A percentile compares a stretch with the other conserved stretches of the same genome.
Conservation (phyloP, 2,888 invertebrate genomes). For the Zelleria hepariella region DNA sequence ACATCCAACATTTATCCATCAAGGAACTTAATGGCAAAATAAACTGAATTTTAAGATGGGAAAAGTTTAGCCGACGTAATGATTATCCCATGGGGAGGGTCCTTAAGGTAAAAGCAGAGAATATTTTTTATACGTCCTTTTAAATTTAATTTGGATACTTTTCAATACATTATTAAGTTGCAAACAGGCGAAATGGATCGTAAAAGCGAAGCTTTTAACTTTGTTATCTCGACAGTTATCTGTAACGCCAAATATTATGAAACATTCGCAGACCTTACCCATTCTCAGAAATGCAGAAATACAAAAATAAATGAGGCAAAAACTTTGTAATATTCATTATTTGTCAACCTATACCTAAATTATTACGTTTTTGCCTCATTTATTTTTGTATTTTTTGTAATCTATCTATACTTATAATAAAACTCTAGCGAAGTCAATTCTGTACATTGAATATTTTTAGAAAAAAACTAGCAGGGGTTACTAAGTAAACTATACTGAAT, state of each 20-base stretch:
- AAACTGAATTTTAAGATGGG: slow-evolving; percentile 49
- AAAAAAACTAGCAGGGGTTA: too few relatives aligned
- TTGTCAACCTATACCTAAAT: too few relatives aligned
- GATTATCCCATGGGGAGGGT: slow-evolving; percentile 44
- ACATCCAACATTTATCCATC: slow-evolving; percentile 43
- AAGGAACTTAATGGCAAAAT: slow-evolving; percentile 53
- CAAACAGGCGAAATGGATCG: slow-evolving; percentile 57
- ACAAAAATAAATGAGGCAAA: background rate
- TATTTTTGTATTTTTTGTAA: background rate
- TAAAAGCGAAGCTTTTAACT: slow-evolving; percentile 24
- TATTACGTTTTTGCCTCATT: background rate
- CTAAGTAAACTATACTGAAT: too few relatives aligned
- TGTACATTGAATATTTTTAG: too few relatives aligned
- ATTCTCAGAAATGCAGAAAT: too few relatives aligned
- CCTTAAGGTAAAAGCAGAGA: slow-evolving; percentile 27
- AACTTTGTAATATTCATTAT: background rate
- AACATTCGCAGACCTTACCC: too few relatives aligned
- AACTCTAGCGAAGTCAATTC: too few relatives aligned
- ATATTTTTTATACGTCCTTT: slow-evolving; percentile 26
- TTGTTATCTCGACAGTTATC: background rate
- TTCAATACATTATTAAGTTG: slow-evolving; percentile 59
- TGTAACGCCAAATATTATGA: too few relatives aligned
- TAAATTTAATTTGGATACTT: slow-evolving; percentile 59
- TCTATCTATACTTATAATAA: too few relatives aligned
- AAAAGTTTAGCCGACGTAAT: slow-evolving; percentile 35